phyloP scores from a whole-genome alignment of 2,888 invertebrate species.

The Biston betularia region DNA sequence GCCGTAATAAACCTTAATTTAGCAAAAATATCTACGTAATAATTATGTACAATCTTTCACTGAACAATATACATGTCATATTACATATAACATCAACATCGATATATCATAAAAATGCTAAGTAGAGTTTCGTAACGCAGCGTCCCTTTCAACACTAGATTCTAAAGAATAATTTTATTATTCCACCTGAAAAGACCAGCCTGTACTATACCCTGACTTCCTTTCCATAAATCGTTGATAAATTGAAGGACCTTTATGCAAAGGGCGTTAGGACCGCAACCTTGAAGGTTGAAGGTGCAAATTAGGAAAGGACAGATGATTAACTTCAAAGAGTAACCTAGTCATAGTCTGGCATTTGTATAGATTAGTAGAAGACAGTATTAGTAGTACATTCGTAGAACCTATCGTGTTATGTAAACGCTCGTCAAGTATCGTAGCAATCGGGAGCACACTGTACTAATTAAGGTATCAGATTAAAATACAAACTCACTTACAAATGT shows the following conservation, averaged over 20 bases:
- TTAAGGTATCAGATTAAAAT: no score
- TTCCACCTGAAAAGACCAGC: conserved; percentile 23
- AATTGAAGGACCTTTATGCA: conserved; percentile 36
- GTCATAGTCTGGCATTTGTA: no score
- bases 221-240: conserved; percentile 36
- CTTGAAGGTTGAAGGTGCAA: conserved; percentile 31
- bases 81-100: not conserved
- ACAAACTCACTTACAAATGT: no score
- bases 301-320: not conserved
- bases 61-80: not conserved
- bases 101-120: conserved; percentile 7
- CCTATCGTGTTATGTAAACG: no score
- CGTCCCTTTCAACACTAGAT: conserved; percentile 7
- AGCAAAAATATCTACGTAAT: no score
- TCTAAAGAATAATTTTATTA: conserved; percentile 23
- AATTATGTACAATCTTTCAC: no score
- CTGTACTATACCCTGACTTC: conserved; percentile 18
- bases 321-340: not conserved
- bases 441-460: no score
- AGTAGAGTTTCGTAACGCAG: not conserved
- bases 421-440: no score
- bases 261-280: conserved; percentile 33
- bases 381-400: no score
- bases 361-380: no score
- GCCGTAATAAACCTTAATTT: no score